Percentiles rank a stretch among this genome's conserved stretches.
phyloP scores from a whole-genome alignment of 2,797 vertebrate species.

The Notolabrus celidotus region DNA sequence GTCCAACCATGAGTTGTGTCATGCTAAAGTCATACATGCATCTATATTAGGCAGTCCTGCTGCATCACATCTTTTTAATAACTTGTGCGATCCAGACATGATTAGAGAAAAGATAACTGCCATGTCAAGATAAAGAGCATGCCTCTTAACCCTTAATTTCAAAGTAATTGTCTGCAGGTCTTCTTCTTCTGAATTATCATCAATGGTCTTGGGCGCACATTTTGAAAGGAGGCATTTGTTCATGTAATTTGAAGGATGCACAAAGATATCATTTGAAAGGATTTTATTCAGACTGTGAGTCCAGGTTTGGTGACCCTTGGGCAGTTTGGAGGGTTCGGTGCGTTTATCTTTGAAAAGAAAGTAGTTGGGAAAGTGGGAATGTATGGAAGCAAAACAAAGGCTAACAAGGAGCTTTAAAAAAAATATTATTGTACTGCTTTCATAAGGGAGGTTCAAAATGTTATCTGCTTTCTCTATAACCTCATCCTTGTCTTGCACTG shows the following conservation, averaged over 20 bases:
- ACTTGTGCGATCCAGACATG: background rate
- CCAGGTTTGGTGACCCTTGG: background rate
- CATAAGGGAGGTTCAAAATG: background rate
- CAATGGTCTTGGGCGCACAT: background rate
- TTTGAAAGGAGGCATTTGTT: background rate
- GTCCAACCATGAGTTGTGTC: background rate
- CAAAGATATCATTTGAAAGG: background rate
- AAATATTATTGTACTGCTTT: background rate
- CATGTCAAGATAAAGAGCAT: background rate
- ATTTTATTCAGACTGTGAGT: background rate
- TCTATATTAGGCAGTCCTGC: background rate
- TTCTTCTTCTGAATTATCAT: background rate
- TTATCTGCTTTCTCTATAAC: background rate
- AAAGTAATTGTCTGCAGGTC: constrained; percentile 1
- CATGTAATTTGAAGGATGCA: background rate
- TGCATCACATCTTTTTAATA: constrained; percentile 1
- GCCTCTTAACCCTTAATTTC: constrained; percentile 7
- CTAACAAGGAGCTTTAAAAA: background rate
- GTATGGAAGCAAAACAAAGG: background rate
- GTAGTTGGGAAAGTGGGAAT: background rate
- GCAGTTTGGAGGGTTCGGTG: background rate
- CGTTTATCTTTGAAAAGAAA: background rate
- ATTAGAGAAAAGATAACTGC: constrained; percentile 6
- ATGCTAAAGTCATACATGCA: too few relatives aligned
- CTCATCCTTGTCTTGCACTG: background rate